Percentiles rank a stretch among this genome's conserved stretches.
Conservation (phyloP, 2,113 vertebrate genomes). For the Pongo pygmaeus region DNA sequence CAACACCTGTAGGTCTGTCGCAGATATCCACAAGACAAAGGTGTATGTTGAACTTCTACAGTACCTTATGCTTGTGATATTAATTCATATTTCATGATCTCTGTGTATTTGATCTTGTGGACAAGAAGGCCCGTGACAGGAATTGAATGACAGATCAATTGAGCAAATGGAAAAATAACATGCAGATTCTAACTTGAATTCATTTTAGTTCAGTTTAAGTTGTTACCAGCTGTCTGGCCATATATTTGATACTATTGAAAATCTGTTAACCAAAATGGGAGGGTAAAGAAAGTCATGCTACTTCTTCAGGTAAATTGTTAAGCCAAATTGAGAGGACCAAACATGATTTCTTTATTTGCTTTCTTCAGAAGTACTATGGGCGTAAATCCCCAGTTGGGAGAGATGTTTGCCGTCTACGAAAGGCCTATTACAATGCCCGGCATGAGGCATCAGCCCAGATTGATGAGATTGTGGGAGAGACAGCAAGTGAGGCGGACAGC, state of each 20-base stretch:
- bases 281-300: neutral
- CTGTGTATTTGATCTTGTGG: neutral
- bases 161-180: neutral
- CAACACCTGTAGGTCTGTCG: neutral
- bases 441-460: conserved; percentile 96
- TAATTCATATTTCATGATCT: neutral
- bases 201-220: conserved; percentile 4
- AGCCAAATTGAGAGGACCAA: conserved; percentile 1
- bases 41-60: neutral
- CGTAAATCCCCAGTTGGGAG: conserved; percentile 94
- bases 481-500: conserved; percentile 97
- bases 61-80: neutral
- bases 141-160: neutral
- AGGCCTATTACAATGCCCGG: conserved; percentile 95
- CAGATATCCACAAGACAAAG: neutral
- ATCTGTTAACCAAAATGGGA: neutral
- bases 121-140: neutral
- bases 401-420: conserved; percentile 94
- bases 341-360: neutral
- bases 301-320: neutral
- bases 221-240: neutral
- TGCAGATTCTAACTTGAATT: conserved; percentile 17
- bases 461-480: conserved; percentile 98
- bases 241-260: neutral
- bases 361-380: conserved; percentile 95